These are phyloP conservation scores for Cydia splendana DNA, from an alignment of 1,140 invertebrate genomes.

Conservation along the genomic window DNA sequence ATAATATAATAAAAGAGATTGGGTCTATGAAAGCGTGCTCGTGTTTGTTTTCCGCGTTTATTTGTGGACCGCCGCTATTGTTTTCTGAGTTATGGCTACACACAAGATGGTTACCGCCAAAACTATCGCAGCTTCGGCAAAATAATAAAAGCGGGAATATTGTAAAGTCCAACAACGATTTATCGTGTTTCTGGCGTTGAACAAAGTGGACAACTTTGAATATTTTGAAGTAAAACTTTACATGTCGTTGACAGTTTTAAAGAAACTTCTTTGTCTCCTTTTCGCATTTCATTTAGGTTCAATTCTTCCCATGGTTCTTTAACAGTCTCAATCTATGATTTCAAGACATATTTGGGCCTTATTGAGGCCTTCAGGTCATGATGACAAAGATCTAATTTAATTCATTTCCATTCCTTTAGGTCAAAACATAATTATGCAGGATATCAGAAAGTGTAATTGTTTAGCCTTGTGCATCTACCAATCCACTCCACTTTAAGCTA, in stretches of 20 bases:
- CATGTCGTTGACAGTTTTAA: constrained; percentile 3
- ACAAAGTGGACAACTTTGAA: constrained; percentile 32
- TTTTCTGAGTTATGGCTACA: constrained; percentile 64
- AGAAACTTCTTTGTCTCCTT: constrained; percentile 7
- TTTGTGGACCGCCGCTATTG: constrained; percentile 65
- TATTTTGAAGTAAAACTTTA: constrained; percentile 22
- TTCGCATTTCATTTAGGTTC: not conserved
- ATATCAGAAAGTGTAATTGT: too few relatives aligned
- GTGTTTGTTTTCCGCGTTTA: constrained; percentile 68
- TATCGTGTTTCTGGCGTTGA: constrained; percentile 44
- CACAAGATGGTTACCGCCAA: constrained; percentile 53
- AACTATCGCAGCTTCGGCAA: constrained; percentile 45
- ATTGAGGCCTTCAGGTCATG: not conserved
- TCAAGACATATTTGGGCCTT: not conserved
- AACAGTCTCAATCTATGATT: not conserved
- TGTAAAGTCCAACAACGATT: constrained; percentile 45
- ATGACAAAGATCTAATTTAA: too few relatives aligned
- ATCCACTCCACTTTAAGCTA: too few relatives aligned
- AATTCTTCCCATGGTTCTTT: not conserved
- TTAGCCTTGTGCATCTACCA: too few relatives aligned
- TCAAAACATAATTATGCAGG: too few relatives aligned
- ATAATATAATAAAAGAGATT: constrained; percentile 32
- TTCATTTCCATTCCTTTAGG: too few relatives aligned
- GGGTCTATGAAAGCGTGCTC: constrained; percentile 22
- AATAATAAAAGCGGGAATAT: constrained; percentile 55